phyloP scores from a whole-genome alignment of 2,113 vertebrate species.

The Larimichthys polyactis region DNA sequence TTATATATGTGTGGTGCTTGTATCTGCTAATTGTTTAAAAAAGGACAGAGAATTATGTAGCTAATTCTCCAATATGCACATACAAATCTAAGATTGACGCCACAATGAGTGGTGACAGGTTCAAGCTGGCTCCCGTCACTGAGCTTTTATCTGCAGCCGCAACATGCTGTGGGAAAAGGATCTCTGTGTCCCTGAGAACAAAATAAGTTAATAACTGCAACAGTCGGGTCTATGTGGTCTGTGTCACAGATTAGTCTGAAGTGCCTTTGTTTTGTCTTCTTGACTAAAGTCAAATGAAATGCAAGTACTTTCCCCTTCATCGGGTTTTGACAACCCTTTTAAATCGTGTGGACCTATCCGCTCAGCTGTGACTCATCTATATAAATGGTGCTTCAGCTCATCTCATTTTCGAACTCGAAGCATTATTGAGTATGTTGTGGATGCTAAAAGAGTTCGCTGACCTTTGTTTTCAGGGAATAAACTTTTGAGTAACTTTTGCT shows the following conservation, averaged over 20 bases:
- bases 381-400: conserved; percentile 53
- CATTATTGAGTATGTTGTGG: conserved; percentile 1
- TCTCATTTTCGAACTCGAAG: conserved; percentile 28
- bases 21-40: conserved; percentile 48
- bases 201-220: conserved; percentile 85
- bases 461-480: neutral
- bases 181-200: conserved; percentile 82
- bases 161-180: conserved; percentile 86
- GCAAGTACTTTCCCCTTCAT: conserved; percentile 75
- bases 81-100: conserved; percentile 76
- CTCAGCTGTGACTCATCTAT: conserved; percentile 70
- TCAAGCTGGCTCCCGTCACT: conserved; percentile 79
- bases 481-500: conserved; percentile 7
- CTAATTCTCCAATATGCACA: conserved; percentile 79
- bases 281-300: conserved; percentile 75
- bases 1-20: neutral
- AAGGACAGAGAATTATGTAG: conserved; percentile 54
- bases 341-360: conserved; percentile 54
- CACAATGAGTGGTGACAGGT: conserved; percentile 80
- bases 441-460: neutral
- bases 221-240: conserved; percentile 78
- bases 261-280: conserved; percentile 77
- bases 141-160: conserved; percentile 74
- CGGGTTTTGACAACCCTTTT: conserved; percentile 72
- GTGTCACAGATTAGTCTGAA: conserved; percentile 81